These are phyloP conservation scores for Aphelenchoides besseyi DNA, from an alignment of 1,140 invertebrate species.

Conservation along the genomic window DNA sequence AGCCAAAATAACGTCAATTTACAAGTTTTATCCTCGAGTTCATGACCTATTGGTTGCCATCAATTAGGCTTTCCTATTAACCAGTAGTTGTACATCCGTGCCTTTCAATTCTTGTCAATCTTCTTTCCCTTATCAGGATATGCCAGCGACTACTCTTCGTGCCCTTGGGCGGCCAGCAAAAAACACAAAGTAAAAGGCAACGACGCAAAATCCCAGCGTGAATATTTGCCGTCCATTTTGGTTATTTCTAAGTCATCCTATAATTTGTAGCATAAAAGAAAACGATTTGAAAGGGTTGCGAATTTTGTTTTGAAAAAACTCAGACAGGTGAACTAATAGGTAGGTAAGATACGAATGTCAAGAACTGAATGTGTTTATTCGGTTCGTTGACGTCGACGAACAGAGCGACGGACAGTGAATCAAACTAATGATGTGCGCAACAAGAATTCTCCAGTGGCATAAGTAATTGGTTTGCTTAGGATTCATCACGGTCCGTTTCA, in stretches of 20 bases:
- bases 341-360: background rate
- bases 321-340: background rate
- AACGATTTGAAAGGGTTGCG: background rate
- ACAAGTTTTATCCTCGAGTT: no score
- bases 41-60: no score
- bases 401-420: background rate
- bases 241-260: background rate
- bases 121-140: background rate
- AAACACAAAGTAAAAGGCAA: background rate
- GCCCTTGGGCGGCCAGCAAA: background rate
- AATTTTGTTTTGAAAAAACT: background rate
- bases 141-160: background rate
- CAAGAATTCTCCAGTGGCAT: background rate
- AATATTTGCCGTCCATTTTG: conserved; percentile 3
- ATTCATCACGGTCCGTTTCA: background rate
- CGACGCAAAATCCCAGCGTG: background rate
- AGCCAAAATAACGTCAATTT: no score
- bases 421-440: background rate
- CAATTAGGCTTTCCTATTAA: background rate
- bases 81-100: background rate
- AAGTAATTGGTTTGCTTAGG: background rate
- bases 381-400: background rate
- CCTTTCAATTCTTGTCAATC: background rate
- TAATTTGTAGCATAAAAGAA: background rate
- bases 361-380: background rate